Conservation (phyloP, 2,113 vertebrate genomes). For the Neopipo cinnamomea region DNA sequence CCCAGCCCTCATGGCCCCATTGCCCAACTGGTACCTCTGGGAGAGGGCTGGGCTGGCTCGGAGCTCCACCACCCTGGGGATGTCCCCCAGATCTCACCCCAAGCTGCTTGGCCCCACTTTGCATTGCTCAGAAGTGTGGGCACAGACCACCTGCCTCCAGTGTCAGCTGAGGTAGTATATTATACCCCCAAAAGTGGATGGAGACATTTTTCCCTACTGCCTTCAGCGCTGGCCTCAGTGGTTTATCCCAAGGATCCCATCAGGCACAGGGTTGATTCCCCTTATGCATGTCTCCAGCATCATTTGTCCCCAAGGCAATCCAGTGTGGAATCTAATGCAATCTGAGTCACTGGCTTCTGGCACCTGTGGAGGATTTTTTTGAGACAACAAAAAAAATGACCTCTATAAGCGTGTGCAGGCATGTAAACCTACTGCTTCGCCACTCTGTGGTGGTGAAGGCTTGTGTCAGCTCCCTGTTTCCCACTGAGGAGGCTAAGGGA, state of each 20-base stretch:
- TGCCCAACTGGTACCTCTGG: fast-evolving
- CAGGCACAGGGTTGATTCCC: neutral
- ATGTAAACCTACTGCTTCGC: neutral
- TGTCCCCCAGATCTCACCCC: fast-evolving
- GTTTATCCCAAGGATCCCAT: neutral
- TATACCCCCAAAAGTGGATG: neutral
- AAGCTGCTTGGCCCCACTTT: neutral
- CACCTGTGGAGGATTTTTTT: neutral
- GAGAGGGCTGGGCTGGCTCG: neutral
- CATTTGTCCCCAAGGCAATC: neutral
- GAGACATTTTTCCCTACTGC: neutral
- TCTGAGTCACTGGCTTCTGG: neutral
- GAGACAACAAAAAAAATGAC: fast-evolving
- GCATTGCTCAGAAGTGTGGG: neutral
- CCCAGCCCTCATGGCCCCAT: neutral
- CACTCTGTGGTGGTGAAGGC: neutral
- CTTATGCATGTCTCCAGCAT: fast-evolving
- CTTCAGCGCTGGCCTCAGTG: neutral
- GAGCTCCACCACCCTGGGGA: neutral
- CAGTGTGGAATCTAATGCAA: neutral
- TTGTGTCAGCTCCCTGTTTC: neutral
- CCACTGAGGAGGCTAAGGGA: neutral
- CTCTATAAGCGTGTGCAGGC: neutral
- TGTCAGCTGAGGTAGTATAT: neutral
- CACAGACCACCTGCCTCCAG: neutral